Base-by-base conservation (phyloP, 2,797 vertebrate genomes). In the Capromys pilorides region DNA sequence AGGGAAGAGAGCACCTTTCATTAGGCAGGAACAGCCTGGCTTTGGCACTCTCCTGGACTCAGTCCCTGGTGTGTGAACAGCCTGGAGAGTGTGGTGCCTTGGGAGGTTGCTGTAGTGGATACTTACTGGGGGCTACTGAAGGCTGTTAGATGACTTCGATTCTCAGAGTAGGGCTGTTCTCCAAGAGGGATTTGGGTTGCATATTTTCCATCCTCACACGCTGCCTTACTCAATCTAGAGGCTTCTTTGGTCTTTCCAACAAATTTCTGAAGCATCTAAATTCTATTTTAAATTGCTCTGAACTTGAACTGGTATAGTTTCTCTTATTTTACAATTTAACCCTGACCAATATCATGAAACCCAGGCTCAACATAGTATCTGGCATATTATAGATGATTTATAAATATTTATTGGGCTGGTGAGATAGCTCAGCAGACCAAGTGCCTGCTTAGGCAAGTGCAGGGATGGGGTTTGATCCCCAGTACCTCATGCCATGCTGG, bases 211-310 rank as follows among this genome's bases (percentile, higher is more conserved):
- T 11, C 8, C 3, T 59, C 31, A 10, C 6, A 0, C 5, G 12
- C 26, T 83, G 51, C 69, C 62, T 95, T 51, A 24, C 69, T 95
- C 36, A 86, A 80, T 67, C 75, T 54, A 22, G 64, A 77, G 78
- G 24, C 9, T 36, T 41, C 51, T 92, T 9, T 31, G 75, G 67
- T 59, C 80, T 93, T 95, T 82, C 22, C 51, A 90, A 57, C 2
- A 6, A 39, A 69, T 66, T 61, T 64, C 75, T 77, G 75, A 45
- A 54, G 21, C 9, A 21, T 66, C 41, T 51, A 59, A 91, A 69
- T 94, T 91, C 89, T 93, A 77, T 71, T 94, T 88, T 67, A 81
- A 93, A 78, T 49, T 21, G 16, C n/a, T 92, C 62, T 66, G n/a
- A 57, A 64, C 19, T 91, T 80, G 90, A 64, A 73, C 61, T 86